Evolutionary conservation across 2,888 invertebrate genomes (phyloP).

Genomic region (Cephus pulcher): DNA sequence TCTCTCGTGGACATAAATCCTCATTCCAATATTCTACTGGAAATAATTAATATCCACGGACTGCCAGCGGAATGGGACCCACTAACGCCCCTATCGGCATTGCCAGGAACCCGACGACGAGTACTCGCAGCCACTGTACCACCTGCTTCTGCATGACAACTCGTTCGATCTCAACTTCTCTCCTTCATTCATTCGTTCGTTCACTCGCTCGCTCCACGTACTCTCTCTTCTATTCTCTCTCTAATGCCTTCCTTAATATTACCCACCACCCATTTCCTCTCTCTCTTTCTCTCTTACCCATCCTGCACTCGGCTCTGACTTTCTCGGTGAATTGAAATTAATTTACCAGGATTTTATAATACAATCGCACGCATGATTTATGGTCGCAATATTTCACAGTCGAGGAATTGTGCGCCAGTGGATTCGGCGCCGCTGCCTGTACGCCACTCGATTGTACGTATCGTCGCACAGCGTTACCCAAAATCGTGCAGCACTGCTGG

Average conservation of each 20-base stretch:
- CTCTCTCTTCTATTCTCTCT: slow-evolving; percentile 27
- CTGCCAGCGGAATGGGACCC: neutral
- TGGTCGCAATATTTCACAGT: slow-evolving; percentile 18
- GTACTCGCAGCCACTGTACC: slow-evolving; percentile 6
- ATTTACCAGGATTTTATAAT: slow-evolving; percentile 55
- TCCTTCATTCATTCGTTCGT: neutral
- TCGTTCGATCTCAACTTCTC: slow-evolving; percentile 1
- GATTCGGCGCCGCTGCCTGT: neutral
- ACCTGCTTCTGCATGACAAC: slow-evolving; percentile 2
- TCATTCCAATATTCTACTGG: slow-evolving; percentile 40
- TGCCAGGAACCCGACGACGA: slow-evolving; percentile 1
- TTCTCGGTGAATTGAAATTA: slow-evolving; percentile 48
- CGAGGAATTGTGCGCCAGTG: neutral
- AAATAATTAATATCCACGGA: slow-evolving; percentile 35
- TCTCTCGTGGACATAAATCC: slow-evolving; percentile 39
- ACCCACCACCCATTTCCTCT: slow-evolving; percentile 15
- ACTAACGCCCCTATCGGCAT: neutral
- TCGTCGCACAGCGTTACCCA: neutral
- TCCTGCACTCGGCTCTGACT: slow-evolving; percentile 30
- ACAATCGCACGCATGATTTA: slow-evolving; percentile 53
- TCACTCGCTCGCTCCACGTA: slow-evolving; percentile 17
- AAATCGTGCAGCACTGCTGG: neutral
- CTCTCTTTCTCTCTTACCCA: slow-evolving; percentile 13
- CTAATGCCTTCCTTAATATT: slow-evolving; percentile 22
- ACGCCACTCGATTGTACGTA: neutral